phyloP scores from a whole-genome alignment of 2,888 invertebrate genomes.

The Sisyra nigra region DNA sequence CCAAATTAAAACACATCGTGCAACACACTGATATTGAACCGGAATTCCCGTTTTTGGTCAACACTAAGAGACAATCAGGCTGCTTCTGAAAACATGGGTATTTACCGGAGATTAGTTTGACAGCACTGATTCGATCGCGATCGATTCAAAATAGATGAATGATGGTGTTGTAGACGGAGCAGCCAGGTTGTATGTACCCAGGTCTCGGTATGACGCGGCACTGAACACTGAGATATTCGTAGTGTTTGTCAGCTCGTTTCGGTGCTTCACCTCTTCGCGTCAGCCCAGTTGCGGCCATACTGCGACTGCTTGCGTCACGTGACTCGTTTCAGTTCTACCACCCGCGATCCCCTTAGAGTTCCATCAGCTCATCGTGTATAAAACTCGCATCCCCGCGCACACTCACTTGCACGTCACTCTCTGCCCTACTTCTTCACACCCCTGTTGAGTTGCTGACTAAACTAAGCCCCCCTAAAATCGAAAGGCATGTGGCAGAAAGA shows the following conservation, averaged over 20 bases:
- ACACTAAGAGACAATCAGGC: not conserved
- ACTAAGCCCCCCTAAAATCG: too few relatives aligned
- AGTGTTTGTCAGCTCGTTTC: not conserved
- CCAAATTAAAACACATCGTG: too few relatives aligned
- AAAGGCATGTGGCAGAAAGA: not conserved
- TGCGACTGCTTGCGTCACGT: constrained; percentile 29
- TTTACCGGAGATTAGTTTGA: not conserved
- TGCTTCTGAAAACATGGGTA: not conserved
- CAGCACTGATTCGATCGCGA: not conserved
- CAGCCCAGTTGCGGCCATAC: constrained; percentile 19
- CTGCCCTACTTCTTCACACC: constrained; percentile 1
- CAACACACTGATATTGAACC: not conserved
- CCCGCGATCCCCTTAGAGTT: constrained; percentile 14
- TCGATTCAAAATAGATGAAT: not conserved
- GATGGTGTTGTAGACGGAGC: not conserved
- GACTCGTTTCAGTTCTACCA: constrained; percentile 16
- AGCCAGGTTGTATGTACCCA: not conserved
- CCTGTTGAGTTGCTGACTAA: not conserved
- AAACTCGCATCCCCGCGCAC: constrained; percentile 1
- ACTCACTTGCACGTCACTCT: constrained; percentile 4
- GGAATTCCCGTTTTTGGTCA: not conserved
- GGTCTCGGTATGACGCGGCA: not conserved
- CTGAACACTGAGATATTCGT: not conserved
- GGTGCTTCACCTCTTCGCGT: too few relatives aligned
- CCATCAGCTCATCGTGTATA: not conserved